Conservation (phyloP, 2,797 vertebrate species). For the Allobates femoralis region DNA sequence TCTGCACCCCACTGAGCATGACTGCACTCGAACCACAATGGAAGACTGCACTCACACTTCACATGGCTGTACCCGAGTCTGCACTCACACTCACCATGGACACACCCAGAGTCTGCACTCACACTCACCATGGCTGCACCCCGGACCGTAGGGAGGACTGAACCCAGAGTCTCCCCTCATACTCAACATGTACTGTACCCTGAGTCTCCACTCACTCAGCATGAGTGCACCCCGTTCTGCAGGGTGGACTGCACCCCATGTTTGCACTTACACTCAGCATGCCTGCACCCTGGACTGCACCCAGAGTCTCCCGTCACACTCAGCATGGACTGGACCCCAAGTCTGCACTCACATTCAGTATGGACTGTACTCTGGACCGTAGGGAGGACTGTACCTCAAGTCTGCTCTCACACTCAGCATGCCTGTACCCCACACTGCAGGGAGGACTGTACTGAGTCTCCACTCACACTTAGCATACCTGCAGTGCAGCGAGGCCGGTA, state of each 20-base stretch:
- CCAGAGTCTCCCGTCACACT: too few relatives aligned
- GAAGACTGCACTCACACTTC: background rate
- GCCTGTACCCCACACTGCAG: slow-evolving; percentile 46
- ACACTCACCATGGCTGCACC: too few relatives aligned
- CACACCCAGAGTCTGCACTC: too few relatives aligned
- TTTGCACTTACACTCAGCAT: background rate
- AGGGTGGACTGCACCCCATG: background rate
- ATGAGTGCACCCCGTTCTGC: background rate
- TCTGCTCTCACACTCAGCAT: background rate
- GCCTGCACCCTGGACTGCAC: slow-evolving; percentile 11
- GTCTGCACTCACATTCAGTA: background rate
- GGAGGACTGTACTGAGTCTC: background rate
- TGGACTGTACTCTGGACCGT: background rate
- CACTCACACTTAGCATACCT: slow-evolving; percentile 50
- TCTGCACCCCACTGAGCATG: too few relatives aligned
- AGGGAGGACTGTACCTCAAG: background rate
- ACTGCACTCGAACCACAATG: too few relatives aligned
- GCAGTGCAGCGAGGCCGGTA: slow-evolving; percentile 42
- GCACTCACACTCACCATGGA: too few relatives aligned
- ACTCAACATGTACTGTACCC: too few relatives aligned
- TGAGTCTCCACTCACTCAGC: background rate
- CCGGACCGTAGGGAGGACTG: too few relatives aligned
- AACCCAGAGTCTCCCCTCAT: too few relatives aligned
- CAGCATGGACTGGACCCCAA: slow-evolving; percentile 62
- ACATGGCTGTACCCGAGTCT: background rate